Evolutionary conservation across 2,888 invertebrate genomes (phyloP).

Genomic region (Cerastoderma edule): DNA sequence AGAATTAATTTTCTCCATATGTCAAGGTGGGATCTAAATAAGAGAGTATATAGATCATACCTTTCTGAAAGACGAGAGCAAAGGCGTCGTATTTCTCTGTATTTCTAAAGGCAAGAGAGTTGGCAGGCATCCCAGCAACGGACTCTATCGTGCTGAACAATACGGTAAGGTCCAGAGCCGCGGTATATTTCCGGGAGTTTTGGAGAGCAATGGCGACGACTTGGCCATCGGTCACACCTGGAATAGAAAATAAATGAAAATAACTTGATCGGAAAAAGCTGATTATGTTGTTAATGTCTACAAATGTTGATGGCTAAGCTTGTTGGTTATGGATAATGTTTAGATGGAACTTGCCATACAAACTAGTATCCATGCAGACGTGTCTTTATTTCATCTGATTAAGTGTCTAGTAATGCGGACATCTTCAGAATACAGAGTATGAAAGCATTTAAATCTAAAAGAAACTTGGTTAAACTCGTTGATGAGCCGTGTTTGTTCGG

Average conservation of each 20-base stretch:
- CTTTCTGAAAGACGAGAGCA: conserved; percentile 27
- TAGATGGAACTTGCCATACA: background rate
- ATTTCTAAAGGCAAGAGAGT: conserved; percentile 8
- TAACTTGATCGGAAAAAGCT: background rate
- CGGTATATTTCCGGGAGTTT: background rate
- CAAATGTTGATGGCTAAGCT: background rate
- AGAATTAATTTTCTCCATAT: background rate
- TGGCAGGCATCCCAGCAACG: conserved; percentile 5
- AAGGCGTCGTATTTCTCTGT: conserved; percentile 27
- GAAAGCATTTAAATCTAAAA: too few relatives aligned
- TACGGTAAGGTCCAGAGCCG: background rate
- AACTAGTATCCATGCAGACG: background rate
- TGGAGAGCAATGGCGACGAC: conserved; percentile 19
- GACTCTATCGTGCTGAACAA: conserved; percentile 14
- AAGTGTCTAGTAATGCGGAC: background rate
- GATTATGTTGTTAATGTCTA: background rate
- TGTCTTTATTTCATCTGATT: background rate
- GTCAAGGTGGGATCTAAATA: background rate
- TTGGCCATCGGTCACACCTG: conserved; percentile 13
- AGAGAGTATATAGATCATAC: background rate
- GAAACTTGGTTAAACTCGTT: too few relatives aligned
- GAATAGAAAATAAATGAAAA: background rate
- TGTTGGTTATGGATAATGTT: background rate
- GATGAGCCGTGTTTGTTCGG: background rate
- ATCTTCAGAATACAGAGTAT: background rate